Evolutionary conservation across 2,113 vertebrate genomes (phyloP), one percentile per base, ranked within the genome.

Genomic region (Anarhynchus alexandrinus): DNA sequence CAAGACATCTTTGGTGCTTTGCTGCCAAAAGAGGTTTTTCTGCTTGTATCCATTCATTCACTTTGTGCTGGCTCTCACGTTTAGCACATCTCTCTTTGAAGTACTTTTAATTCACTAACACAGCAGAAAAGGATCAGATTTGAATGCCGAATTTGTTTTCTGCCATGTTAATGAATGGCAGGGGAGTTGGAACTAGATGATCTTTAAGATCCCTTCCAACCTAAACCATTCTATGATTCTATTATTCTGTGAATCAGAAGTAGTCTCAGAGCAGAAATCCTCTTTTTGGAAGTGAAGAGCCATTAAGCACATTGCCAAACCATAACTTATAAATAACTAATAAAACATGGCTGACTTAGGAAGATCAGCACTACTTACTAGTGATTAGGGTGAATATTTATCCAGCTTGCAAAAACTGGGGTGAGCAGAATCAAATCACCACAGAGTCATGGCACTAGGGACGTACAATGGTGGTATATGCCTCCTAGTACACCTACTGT

Each of bases 401-500:
- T 15, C 59, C 51, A 86, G 40, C n/a, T 79, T 61, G 29, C 40
- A 88, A 62, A 78, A 78, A 40, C 18, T 6, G 15, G 25, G 5
- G 38, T 42, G 32, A 94, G 42, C 30, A 79, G 43, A 88, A 84
- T 18, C 26, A 27, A 55, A 86, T 19, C 72, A 59, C 45, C 51
- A 69, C 12, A 51, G 32, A 73, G 32, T 27, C n/a, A 81, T 0
- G 6, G 59, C 69, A 74, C 51, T 11, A 66, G 14, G 15, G 74
- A 38, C 0, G 1, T 11, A n/a, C 21, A 73, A 4, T 0, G 2
- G 43, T 12, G 25, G 1, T 15, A 25, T 5, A 34, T 3, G 27
- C 40, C 69, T 54, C 77, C 59, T 6, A 21, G 18, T 10, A 77
- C 88, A 34, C 38, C 21, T n/a, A 19, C 17, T 40, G 20, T 4